Conservation (phyloP, 2,888 invertebrate species). For the Gryllus longicercus region DNA sequence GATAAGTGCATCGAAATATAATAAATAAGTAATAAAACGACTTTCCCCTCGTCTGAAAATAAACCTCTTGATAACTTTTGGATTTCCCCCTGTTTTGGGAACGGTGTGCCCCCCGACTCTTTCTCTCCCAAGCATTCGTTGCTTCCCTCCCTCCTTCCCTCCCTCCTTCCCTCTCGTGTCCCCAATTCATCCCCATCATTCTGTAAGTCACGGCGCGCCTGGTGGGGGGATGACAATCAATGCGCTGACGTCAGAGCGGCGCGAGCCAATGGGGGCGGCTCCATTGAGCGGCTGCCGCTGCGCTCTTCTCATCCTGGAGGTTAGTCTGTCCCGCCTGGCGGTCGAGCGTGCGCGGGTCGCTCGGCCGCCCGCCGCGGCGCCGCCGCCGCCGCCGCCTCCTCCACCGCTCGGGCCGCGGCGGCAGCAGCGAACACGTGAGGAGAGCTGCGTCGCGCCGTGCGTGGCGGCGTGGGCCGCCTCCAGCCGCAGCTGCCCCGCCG, state of each 20-base stretch:
- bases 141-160: background rate
- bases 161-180: background rate
- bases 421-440: no score
- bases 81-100: no score
- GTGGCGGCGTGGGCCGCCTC: background rate
- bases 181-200: conserved; percentile 17
- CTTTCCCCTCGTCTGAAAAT: no score
- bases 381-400: background rate
- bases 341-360: background rate
- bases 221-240: conserved; percentile 53
- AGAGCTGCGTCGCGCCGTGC: background rate
- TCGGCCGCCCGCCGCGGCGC: background rate
- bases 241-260: conserved; percentile 68
- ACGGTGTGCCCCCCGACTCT: background rate
- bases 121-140: background rate
- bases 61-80: no score
- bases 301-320: conserved; percentile 18
- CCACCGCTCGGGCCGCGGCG: background rate
- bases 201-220: conserved; percentile 19
- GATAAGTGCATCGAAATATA: no score
- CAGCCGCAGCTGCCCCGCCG: background rate
- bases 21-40: no score
- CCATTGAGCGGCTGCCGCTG: conserved; percentile 58
- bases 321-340: conserved; percentile 23
- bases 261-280: conserved; percentile 59